Percentiles rank a stretch among this genome's conserved stretches.
These are phyloP conservation scores for Papilio protenor DNA, from an alignment of 2,888 invertebrate species.

Conservation along the genomic window DNA sequence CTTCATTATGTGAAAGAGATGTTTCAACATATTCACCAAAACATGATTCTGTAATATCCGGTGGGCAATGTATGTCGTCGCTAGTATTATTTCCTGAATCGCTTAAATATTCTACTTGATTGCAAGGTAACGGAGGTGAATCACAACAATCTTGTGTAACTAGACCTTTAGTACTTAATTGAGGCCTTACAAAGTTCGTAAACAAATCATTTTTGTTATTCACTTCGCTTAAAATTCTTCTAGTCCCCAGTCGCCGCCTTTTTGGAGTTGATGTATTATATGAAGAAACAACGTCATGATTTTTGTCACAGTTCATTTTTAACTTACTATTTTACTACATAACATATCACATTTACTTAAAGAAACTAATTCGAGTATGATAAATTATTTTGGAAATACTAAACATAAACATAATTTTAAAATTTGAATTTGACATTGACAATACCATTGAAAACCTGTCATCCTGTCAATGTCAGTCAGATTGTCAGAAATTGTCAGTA, in stretches of 20 bases:
- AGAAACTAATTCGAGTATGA: too few relatives aligned
- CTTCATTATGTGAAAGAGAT: conserved; percentile 57
- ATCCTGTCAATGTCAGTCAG: neutral
- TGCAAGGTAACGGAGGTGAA: conserved; percentile 75
- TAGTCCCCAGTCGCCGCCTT: conserved; percentile 67
- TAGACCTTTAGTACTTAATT: conserved; percentile 47
- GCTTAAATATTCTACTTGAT: conserved; percentile 74
- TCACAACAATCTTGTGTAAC: conserved; percentile 57
- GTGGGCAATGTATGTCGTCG: conserved; percentile 62
- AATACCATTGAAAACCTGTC: neutral
- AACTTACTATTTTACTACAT: neutral
- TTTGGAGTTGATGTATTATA: conserved; percentile 69
- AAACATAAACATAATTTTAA: neutral
- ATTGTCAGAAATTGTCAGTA: neutral
- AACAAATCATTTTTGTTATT: conserved; percentile 21
- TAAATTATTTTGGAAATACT: neutral
- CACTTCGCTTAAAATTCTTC: conserved; percentile 53
- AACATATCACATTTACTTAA: neutral
- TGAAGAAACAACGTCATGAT: conserved; percentile 31
- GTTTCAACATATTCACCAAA: conserved; percentile 54
- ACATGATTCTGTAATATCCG: conserved; percentile 60
- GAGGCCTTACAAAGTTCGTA: conserved; percentile 56
- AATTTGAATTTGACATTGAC: neutral
- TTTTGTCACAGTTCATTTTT: conserved; percentile 55
- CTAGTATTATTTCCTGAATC: conserved; percentile 62